Base-by-base conservation (phyloP, 2,888 invertebrate genomes). In the Pyrrhia umbra region DNA sequence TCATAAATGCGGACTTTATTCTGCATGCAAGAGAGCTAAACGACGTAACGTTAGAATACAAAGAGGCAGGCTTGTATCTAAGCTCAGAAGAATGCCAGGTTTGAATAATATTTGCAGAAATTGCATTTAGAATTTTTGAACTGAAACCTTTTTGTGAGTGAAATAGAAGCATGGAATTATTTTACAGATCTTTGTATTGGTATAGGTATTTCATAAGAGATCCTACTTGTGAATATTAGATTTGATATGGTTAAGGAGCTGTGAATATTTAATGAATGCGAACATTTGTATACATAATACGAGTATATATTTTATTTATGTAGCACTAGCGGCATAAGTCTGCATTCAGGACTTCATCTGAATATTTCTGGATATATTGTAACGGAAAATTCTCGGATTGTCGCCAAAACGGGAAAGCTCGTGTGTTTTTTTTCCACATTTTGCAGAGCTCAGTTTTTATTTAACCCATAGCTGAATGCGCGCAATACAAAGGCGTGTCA, bases 401-500 rank as follows among this genome's bases (percentile, higher is more conserved):
- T 78, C 68, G 70, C 69, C 77, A 59, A 79, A 83, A 82, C 75
- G 71, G 60, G 68, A 60, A 68, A 69, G 68, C 76, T 77, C 74
- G 55, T 72, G 74, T 81, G 80, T 64, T 67, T 73, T 87, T 85
- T 87, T 87, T 85, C 84, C 82, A 84, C 84, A 82, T 88, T 85
- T 84, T 65, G 78, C 79, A 72, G 77, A 79, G 83, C 83, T 68
- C 79, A 77, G 88, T 89, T 91, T 90, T 91, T 91, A 90, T 90
- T 89, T 89, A 88, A 86, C 86, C 84, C 84, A 83, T 85, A 82
- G 88, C 88, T 88, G 88, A 89, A 90, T 90, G 84, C 87, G 83
- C 85, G 82, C 82, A 82, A 87, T 85, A 91, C 90, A 91, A 91
- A 92, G 87, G 86, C 85, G 83, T 87, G 89, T 87, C 90, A 90